phyloP scores from a whole-genome alignment of 1,140 invertebrate genomes.

The Whitmania pigra region DNA sequence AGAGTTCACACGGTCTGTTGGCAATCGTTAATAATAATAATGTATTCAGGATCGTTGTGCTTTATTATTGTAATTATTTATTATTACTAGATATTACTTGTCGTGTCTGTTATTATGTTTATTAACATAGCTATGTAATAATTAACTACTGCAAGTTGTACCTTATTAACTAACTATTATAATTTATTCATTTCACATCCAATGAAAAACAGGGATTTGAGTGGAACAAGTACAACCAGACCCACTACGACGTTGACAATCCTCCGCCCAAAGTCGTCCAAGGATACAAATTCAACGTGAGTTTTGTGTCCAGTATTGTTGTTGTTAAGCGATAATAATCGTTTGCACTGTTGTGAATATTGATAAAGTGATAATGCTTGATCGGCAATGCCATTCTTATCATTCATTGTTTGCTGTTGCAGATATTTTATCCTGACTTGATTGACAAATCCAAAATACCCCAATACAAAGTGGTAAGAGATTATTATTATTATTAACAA shows the following conservation, averaged over 20 bases:
- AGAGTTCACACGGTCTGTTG: constrained; percentile 52
- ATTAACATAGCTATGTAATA: no score
- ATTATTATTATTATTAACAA: no score
- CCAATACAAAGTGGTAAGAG: constrained; percentile 64
- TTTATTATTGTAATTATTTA: no score
- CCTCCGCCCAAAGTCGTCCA: constrained; percentile 99
- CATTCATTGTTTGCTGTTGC: constrained; percentile 14
- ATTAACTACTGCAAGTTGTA: no score
- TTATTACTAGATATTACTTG: no score
- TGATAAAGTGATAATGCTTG: no score
- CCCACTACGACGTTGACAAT: constrained; percentile 99
- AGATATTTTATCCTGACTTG: constrained; percentile 96
- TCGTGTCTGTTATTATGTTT: no score
- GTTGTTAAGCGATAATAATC: neutral
- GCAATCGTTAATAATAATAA: neutral
- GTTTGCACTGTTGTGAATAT: no score
- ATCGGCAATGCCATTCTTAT: neutral
- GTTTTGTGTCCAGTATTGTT: constrained; percentile 25
- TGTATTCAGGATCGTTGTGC: neutral
- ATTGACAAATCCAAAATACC: constrained; percentile 89
- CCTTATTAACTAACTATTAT: neutral
- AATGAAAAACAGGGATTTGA: constrained; percentile 65
- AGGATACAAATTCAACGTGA: constrained; percentile 94
- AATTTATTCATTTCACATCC: neutral
- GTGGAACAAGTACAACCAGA: constrained; percentile 99